Base-by-base conservation (phyloP, 2,888 invertebrate genomes). In the Arge pagana region DNA sequence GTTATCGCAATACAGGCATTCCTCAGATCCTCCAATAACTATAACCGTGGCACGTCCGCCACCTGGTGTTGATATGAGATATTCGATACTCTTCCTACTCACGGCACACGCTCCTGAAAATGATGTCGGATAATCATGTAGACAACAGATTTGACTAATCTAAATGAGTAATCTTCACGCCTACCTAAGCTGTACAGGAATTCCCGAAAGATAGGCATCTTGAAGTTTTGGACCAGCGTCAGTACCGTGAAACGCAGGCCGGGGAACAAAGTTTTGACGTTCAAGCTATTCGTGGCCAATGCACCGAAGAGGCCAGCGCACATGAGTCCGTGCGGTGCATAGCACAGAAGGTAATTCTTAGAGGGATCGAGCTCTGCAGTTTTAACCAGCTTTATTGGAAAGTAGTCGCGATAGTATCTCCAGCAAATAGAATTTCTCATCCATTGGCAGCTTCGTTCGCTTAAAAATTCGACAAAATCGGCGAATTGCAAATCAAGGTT, bases 251-350 rank as follows among this genome's bases (percentile, higher is more conserved):
- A 77, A 0, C 79, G 80, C 65, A 89, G 74, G 2, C 85, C 85
- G 0, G 88, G 88, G 62, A 85, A 89, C 0, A 82, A 56, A 54
- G 80, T 72, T 35, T 71, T 66, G 61, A 82, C 80, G 71, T 72
- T 75, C 1, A 82, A 71, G 2, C 83, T 81, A 41, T 87, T 89
- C 0, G 90, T 88, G 0, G 84, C 86, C 77, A 96, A 94, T 30
- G 89, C 86, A 0, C 84, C 83, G 60, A 91, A 88, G 0, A 87
- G 84, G 0, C 96, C 94, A 16, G 87, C 83, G 40, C 90, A 87
- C 11, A 96, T 79, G 1, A 95, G 81, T 1, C 97, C 97, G 76
- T 98, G 97, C 0, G 97, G 97, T 75, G 92, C 96, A 54, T 86
- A 85, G 4, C 93, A 92, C 55, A 93, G 83, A 16, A 96, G 79